Conservation (phyloP, 1,140 invertebrate species). For the Brachionus koreanus region DNA sequence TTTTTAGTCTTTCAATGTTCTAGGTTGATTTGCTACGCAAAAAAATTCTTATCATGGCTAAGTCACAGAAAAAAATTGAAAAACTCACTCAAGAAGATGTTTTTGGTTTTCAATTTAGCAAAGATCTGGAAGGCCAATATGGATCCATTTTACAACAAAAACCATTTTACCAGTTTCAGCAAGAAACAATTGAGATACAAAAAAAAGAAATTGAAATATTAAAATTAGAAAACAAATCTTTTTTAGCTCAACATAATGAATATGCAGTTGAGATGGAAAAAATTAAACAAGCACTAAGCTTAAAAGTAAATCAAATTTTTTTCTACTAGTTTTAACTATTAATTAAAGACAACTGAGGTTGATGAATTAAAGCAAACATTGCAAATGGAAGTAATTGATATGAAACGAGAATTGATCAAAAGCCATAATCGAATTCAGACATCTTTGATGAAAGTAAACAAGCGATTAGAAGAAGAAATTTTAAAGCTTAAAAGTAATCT, state of each 20-base stretch:
- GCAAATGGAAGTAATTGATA: slow-evolving; percentile 34
- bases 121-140: not conserved
- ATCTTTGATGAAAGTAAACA: slow-evolving; percentile 33
- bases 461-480: slow-evolving; percentile 17
- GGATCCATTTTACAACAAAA: not conserved
- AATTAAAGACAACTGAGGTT: not conserved
- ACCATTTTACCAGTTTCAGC: slow-evolving; percentile 12
- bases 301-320: not conserved
- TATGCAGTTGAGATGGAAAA: not conserved
- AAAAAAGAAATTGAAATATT: not conserved
- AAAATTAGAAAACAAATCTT: not conserved
- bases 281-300: not conserved
- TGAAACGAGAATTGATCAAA: slow-evolving; percentile 32
- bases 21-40: slow-evolving; percentile 24
- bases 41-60: not conserved
- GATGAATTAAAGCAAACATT: slow-evolving; percentile 36
- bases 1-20: not conserved
- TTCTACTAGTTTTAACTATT: not conserved
- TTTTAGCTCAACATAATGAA: not conserved
- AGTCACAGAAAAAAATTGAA: not conserved
- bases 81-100: not conserved
- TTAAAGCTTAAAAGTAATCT: slow-evolving; percentile 7
- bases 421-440: slow-evolving; percentile 7
- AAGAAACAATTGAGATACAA: slow-evolving; percentile 23
- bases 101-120: not conserved